Evolutionary conservation across 2,888 invertebrate species (phyloP), one percentile per base, ranked within the genome.

Genomic region (Leptopilina myrica): DNA sequence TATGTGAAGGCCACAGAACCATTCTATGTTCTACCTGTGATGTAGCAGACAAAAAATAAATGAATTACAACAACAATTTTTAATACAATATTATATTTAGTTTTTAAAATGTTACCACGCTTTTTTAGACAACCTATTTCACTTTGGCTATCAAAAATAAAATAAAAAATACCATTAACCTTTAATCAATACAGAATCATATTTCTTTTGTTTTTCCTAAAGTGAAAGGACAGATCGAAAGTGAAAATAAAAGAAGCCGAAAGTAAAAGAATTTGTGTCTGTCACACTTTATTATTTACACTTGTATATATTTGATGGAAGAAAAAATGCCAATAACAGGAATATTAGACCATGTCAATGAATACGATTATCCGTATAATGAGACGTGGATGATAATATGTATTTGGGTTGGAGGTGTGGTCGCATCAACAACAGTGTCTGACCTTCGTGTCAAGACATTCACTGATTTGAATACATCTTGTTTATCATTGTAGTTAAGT

Each of bases 401-500:
- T 56, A 73, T 73, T 73, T 56, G 26, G 69, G 33, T 33, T 73
- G 69, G 26, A 73, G 69, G 69, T 73, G 69, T 73, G 69, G 69
- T 53, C 49, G 49, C 69, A 73, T 53, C 53, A 73, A 73, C 53
- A 46, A 53, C 69, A 56, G 53, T 33, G 69, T 14, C 33, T 73
- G 53, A 73, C 69, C 69, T 73, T 73, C 69, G 5, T 73, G 69
- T 73, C 69, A 73, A 73, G 53, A 49, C 69, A 69, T 49, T 49
- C 49, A 73, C 53, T 73, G 53, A 73, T 73, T 73, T 73, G 53
- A 53, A 73, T 73, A 73, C 69, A 73, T 56, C 69, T 73, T 73
- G 69, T 73, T 73, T 73, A 73, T 73, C 69, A 73, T 26, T 73
- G 69, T 73, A 56, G 53, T 73, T 56, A 73, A 73, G 49, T 56